Percentiles rank a stretch among this genome's conserved stretches.
These are phyloP conservation scores for Coregonus ussuriensis DNA, from an alignment of 2,797 vertebrate genomes.

Conservation along the genomic window DNA sequence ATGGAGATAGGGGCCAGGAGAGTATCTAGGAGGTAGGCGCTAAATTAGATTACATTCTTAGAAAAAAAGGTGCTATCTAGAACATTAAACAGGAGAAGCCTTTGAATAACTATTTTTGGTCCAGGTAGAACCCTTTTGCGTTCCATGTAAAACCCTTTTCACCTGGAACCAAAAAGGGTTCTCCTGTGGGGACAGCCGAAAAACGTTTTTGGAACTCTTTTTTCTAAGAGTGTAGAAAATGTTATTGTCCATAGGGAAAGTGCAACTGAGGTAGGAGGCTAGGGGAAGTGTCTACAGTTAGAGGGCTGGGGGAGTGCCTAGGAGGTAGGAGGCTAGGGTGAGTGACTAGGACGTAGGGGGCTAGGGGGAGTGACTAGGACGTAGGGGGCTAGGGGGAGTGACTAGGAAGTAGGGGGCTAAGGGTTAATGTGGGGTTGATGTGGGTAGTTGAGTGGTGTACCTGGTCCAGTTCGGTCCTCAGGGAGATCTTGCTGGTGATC, in stretches of 20 bases:
- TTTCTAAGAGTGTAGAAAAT: neutral
- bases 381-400: neutral
- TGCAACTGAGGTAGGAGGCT: neutral
- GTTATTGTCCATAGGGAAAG: neutral
- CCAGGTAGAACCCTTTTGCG: too few relatives aligned
- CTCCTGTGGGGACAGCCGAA: too few relatives aligned
- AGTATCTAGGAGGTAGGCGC: too few relatives aligned
- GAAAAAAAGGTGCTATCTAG: too few relatives aligned
- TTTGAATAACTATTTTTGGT: too few relatives aligned
- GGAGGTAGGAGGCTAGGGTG: neutral
- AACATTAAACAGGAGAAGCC: too few relatives aligned
- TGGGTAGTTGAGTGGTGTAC: conserved; percentile 59
- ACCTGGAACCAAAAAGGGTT: too few relatives aligned
- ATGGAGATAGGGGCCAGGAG: too few relatives aligned
- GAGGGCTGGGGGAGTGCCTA: neutral
- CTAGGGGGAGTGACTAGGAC: neutral
- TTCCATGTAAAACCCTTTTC: too few relatives aligned
- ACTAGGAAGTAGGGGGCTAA: neutral
- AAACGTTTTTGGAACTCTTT: too few relatives aligned
- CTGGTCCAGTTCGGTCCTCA: conserved; percentile 89
- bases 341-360: neutral
- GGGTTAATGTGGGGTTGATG: neutral
- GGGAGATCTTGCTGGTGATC: conserved; percentile 90
- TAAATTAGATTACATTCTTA: too few relatives aligned
- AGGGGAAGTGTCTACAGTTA: neutral